Conservation (phyloP, 2,888 invertebrate species). For the Ornithoptera priamus region DNA sequence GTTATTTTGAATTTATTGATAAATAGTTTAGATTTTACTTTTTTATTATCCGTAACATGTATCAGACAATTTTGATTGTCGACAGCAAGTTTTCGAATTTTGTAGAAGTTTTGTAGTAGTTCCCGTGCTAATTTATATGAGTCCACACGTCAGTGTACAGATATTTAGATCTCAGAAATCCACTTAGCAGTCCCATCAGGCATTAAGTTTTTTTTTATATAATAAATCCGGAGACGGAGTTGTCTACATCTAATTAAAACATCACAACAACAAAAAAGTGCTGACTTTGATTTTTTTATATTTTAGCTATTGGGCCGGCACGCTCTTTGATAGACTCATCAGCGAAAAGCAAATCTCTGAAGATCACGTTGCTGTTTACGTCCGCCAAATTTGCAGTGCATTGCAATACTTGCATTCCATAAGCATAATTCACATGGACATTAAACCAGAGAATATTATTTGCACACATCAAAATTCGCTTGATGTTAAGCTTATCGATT, state of each 20-base stretch:
- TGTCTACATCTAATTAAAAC: no score
- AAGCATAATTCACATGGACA: constrained; percentile 92
- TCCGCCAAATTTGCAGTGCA: constrained; percentile 95
- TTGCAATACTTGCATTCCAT: constrained; percentile 93
- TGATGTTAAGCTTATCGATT: constrained; percentile 95
- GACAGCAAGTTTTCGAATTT: no score
- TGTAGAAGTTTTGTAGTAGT: no score
- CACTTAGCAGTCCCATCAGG: no score
- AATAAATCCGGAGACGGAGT: no score
- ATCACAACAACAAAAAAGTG: no score
- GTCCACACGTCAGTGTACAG: no score
- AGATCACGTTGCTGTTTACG: constrained; percentile 86
- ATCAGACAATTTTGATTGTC: no score
- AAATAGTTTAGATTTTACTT: not conserved
- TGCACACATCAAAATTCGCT: constrained; percentile 91
- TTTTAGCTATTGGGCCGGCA: constrained; percentile 93
- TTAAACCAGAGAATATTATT: constrained; percentile 98
- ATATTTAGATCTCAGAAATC: no score
- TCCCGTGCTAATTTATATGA: no score
- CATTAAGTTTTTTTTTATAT: no score
- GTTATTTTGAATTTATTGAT: not conserved
- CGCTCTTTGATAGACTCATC: constrained; percentile 95
- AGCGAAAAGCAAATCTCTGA: constrained; percentile 93
- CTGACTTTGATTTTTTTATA: not conserved
- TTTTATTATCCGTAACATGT: no score